A percentile compares a stretch with the other conserved stretches of the same genome.
phyloP scores from a whole-genome alignment of 2,888 invertebrate species.

The Odontomyia ornata region DNA sequence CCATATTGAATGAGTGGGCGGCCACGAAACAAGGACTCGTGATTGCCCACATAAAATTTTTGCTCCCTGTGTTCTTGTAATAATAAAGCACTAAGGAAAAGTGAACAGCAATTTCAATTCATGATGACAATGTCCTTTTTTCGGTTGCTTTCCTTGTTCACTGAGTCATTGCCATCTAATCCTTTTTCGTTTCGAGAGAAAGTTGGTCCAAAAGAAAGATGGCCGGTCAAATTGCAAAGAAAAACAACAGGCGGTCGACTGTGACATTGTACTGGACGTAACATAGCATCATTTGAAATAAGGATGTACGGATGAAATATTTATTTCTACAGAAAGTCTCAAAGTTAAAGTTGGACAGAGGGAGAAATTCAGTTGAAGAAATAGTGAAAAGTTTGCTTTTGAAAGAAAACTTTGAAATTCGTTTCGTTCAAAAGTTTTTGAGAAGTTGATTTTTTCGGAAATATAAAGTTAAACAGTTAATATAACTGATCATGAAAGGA shows the following conservation, averaged over 20 bases:
- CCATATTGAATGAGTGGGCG: neutral
- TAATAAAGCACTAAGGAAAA: conserved; percentile 9
- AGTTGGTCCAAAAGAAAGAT: neutral
- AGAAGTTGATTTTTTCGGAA: no score
- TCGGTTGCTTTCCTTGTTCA: neutral
- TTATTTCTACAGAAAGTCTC: no score
- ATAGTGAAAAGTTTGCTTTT: no score
- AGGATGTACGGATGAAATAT: no score
- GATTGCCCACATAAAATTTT: neutral
- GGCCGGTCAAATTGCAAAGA: neutral
- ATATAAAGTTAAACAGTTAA: no score
- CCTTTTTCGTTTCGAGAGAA: neutral
- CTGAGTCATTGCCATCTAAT: conserved; percentile 14
- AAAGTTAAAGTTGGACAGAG: no score
- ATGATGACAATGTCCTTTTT: neutral
- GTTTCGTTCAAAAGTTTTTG: no score
- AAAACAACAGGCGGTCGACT: neutral
- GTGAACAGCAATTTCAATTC: neutral
- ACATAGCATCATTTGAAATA: no score
- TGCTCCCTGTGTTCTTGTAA: neutral
- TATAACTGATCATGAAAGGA: no score
- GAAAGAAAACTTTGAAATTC: no score
- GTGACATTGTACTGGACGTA: neutral
- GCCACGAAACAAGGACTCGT: neutral
- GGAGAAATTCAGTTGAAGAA: no score